A percentile compares a stretch with the other conserved stretches of the same genome.
phyloP scores from a whole-genome alignment of 1,140 invertebrate genomes.

The Dinoponera quadriceps region DNA sequence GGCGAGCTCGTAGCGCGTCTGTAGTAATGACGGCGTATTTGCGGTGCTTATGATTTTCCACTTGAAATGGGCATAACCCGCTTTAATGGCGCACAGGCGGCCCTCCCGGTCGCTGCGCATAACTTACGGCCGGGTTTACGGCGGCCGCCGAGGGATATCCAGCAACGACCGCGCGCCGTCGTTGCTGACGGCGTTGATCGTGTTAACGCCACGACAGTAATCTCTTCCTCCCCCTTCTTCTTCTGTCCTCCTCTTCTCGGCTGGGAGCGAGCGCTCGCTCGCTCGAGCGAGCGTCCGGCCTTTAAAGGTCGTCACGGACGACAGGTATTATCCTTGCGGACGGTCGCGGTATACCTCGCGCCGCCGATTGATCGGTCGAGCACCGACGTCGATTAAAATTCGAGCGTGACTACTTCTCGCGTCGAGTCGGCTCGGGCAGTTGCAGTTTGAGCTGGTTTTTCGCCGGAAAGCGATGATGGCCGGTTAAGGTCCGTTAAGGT shows the following conservation, averaged over 20 bases:
- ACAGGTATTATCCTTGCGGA: constrained; percentile 54
- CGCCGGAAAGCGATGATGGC: too few relatives aligned
- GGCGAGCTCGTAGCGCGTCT: constrained; percentile 77
- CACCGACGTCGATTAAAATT: not conserved
- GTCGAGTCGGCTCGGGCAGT: too few relatives aligned
- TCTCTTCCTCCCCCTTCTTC: constrained; percentile 53
- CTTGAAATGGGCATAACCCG: constrained; percentile 81
- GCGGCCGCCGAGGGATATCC: constrained; percentile 43
- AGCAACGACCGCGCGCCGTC: constrained; percentile 8
- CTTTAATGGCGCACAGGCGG: constrained; percentile 76
- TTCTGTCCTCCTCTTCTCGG: constrained; percentile 19
- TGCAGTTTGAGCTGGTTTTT: too few relatives aligned
- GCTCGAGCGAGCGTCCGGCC: constrained; percentile 38
- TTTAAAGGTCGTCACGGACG: constrained; percentile 68
- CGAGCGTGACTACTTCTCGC: too few relatives aligned
- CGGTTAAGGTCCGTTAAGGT: too few relatives aligned
- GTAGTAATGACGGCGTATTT: constrained; percentile 79
- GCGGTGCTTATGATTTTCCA: constrained; percentile 81
- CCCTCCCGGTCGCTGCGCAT: constrained; percentile 72
- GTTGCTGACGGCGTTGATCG: constrained; percentile 67
- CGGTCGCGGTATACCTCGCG: not conserved
- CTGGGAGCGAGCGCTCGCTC: not conserved
- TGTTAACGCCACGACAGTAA: constrained; percentile 69
- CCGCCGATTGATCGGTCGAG: not conserved
- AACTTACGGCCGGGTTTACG: constrained; percentile 76